Percentiles rank a stretch among this genome's conserved stretches.
Evolutionary conservation across 2,888 invertebrate species (phyloP).

Genomic region (Stegana nigrithorax): DNA sequence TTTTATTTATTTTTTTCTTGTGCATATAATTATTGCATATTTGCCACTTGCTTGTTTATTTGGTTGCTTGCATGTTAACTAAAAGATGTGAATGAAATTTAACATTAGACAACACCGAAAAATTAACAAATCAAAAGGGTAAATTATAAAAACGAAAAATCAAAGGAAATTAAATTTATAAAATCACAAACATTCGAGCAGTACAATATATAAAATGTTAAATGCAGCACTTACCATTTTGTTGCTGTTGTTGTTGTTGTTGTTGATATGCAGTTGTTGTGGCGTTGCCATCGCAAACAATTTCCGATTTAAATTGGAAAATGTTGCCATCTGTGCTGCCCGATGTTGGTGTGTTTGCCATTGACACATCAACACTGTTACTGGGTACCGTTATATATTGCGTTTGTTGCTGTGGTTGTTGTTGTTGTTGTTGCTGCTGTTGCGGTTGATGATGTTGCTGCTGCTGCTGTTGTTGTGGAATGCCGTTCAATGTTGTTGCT

Average conservation of each 20-base stretch:
- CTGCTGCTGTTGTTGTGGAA: constrained; percentile 58
- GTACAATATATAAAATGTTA: constrained; percentile 21
- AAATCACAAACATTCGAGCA: constrained; percentile 20
- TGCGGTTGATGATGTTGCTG: constrained; percentile 50
- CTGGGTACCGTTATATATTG: constrained; percentile 38
- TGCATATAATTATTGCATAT: no score
- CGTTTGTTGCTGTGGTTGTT: constrained; percentile 46
- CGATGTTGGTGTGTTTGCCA: constrained; percentile 24
- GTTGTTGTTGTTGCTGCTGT: constrained; percentile 17
- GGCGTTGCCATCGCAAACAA: constrained; percentile 60
- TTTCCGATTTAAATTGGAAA: constrained; percentile 63
- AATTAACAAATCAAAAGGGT: constrained; percentile 29
- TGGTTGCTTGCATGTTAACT: no score
- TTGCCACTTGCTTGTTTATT: neutral
- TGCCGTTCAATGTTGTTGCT: constrained; percentile 60
- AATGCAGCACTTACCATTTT: constrained; percentile 47
- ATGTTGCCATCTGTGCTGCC: constrained; percentile 61
- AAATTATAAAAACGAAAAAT: constrained; percentile 33
- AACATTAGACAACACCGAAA: constrained; percentile 34
- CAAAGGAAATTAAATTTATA: constrained; percentile 31
- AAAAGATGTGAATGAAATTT: no score
- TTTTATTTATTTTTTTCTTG: neutral
- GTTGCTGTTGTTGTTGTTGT: constrained; percentile 41
- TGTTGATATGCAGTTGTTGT: constrained; percentile 52
- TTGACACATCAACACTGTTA: neutral